Conservation (phyloP, 2,888 invertebrate species). For the Apamea crenata region DNA sequence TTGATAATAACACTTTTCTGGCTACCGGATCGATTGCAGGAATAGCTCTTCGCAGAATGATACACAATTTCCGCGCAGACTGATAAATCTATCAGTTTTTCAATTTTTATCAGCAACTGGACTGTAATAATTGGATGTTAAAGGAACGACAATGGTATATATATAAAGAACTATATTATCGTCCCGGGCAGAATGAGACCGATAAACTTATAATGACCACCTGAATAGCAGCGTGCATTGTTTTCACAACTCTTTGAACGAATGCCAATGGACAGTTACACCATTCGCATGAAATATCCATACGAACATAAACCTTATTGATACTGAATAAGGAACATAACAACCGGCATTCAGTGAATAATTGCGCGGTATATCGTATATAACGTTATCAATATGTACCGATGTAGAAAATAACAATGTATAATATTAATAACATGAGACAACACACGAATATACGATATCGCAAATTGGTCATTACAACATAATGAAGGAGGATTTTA, state of each 20-base stretch:
- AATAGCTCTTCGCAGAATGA: background rate
- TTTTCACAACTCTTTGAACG: slow-evolving; percentile 68
- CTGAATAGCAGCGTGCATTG: slow-evolving; percentile 66
- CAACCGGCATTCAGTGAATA: slow-evolving; percentile 6
- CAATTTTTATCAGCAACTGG: slow-evolving; percentile 8
- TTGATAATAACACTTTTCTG: slow-evolving; percentile 7
- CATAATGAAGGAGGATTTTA: slow-evolving; percentile 24
- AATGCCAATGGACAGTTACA: slow-evolving; percentile 67
- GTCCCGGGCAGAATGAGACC: slow-evolving; percentile 56
- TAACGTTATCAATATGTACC: slow-evolving; percentile 60
- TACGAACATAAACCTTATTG: slow-evolving; percentile 38
- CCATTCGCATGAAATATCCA: slow-evolving; percentile 24
- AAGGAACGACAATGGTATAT: slow-evolving; percentile 49
- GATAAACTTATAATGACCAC: slow-evolving; percentile 68
- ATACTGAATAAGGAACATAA: slow-evolving; percentile 10
- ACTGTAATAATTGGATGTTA: slow-evolving; percentile 23
- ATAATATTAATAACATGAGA: slow-evolving; percentile 35
- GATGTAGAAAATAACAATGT: slow-evolving; percentile 61
- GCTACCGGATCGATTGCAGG: background rate
- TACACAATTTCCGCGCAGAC: background rate
- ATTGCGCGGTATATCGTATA: slow-evolving; percentile 33
- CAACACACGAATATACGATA: slow-evolving; percentile 30
- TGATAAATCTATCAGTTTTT: slow-evolving; percentile 6
- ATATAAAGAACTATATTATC: slow-evolving; percentile 40
- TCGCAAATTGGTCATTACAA: slow-evolving; percentile 25